Evolutionary conservation across 1,140 invertebrate genomes (phyloP).

Genomic region (Brachystomella parvula): DNA sequence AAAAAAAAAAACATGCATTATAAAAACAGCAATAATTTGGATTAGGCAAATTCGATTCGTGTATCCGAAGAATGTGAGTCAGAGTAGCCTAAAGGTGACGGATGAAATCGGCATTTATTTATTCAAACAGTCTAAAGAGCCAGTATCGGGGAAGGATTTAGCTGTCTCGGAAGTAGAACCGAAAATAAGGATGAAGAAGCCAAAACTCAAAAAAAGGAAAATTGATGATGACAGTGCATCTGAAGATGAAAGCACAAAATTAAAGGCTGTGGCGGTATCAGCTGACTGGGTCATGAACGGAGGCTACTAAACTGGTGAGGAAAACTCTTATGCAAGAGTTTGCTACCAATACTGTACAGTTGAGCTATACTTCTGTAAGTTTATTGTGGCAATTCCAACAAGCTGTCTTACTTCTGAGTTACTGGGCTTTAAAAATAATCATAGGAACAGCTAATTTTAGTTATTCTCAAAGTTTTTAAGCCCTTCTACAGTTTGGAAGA

Average conservation of each 20-base stretch:
- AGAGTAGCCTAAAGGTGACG: not conserved
- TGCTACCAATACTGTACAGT: no score
- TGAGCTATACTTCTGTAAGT: no score
- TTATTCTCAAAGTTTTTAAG: no score
- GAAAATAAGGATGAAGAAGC: not conserved
- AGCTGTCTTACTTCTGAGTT: no score
- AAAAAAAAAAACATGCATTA: not conserved
- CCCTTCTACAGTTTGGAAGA: no score
- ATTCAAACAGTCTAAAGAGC: constrained; percentile 17
- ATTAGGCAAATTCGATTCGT: constrained; percentile 14
- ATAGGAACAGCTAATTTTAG: no score
- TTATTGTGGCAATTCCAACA: no score
- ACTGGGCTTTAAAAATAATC: no score
- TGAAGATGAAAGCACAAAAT: constrained; percentile 20
- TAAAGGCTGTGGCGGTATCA: constrained; percentile 29
- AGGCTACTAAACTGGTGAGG: not conserved
- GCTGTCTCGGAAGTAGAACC: constrained; percentile 1
- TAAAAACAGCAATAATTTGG: not conserved
- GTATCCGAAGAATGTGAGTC: not conserved
- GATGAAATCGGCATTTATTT: constrained; percentile 30
- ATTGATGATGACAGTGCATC: constrained; percentile 5
- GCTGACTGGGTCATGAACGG: constrained; percentile 27
- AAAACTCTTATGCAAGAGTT: not conserved
- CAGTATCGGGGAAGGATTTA: constrained; percentile 7
- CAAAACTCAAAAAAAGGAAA: constrained; percentile 3